Conservation (phyloP, 2,113 vertebrate species). For the Paratilapia polleni region DNA sequence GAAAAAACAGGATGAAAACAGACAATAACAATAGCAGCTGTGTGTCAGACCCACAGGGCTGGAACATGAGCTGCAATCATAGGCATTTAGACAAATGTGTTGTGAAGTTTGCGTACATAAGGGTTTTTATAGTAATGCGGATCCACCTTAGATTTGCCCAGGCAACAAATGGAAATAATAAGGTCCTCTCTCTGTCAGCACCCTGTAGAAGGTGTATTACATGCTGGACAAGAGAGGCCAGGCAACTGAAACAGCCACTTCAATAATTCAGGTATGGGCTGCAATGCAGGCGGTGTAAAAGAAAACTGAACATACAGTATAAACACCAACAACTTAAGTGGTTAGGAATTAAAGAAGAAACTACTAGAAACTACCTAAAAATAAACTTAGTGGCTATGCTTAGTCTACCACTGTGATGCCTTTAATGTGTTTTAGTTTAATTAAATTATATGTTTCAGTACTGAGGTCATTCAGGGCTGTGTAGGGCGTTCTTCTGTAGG, state of each 20-base stretch:
- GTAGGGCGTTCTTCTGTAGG: not conserved
- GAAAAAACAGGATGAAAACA: not conserved
- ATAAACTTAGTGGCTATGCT: not conserved
- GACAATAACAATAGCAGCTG: not conserved
- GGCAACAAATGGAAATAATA: not conserved
- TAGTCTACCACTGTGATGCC: not conserved
- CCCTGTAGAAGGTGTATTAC: slow-evolving; percentile 50
- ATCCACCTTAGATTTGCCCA: not conserved
- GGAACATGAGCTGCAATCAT: not conserved
- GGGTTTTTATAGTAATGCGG: not conserved
- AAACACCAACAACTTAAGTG: not conserved
- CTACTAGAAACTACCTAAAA: not conserved
- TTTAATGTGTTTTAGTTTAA: not conserved
- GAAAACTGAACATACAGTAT: slow-evolving; percentile 1
- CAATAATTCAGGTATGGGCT: slow-evolving; percentile 73
- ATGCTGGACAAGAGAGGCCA: slow-evolving; percentile 44
- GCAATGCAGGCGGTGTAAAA: slow-evolving; percentile 12
- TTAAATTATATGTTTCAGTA: not conserved
- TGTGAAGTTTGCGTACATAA: not conserved
- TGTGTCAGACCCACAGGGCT: not conserved
- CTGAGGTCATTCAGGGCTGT: not conserved
- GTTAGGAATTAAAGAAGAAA: not conserved
- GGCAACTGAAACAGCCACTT: slow-evolving; percentile 66
- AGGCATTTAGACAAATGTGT: not conserved
- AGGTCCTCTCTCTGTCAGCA: slow-evolving; percentile 23